Conservation (phyloP, 2,797 vertebrate genomes). For the Limnodromus scolopaceus region DNA sequence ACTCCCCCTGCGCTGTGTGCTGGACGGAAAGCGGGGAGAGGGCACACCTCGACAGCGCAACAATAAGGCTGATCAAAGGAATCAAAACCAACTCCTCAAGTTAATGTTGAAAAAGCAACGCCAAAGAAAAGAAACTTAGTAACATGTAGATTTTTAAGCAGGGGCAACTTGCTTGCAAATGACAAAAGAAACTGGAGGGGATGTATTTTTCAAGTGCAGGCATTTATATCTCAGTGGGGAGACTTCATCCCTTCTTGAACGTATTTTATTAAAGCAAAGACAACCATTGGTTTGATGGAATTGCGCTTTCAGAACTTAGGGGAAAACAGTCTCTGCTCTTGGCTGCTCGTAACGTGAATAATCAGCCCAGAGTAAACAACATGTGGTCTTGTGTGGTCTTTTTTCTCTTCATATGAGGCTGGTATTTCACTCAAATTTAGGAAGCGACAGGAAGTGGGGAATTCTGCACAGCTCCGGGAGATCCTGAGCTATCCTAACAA, state of each 20-base stretch:
- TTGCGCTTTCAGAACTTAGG: background rate
- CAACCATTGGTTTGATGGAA: background rate
- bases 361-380: conserved; percentile 53
- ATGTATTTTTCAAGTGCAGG: background rate
- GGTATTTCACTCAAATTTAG: background rate
- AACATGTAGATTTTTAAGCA: background rate
- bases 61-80: background rate
- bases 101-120: background rate
- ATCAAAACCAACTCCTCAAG: background rate
- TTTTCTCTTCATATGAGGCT: background rate
- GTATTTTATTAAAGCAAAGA: background rate
- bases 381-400: conserved; percentile 55
- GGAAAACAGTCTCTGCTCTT: conserved; percentile 4
- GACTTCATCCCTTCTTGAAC: background rate
- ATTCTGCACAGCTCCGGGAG: background rate
- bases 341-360: conserved; percentile 3
- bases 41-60: rapidly evolving
- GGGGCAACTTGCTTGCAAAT: background rate
- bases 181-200: background rate
- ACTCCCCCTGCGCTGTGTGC: rapidly evolving
- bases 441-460: background rate
- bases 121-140: background rate
- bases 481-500: background rate
- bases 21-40: background rate
- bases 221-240: background rate